A percentile compares a stretch with the other conserved stretches of the same genome.
These are phyloP conservation scores for Ichneumoninae sp. DNA, from an alignment of 2,888 invertebrate genomes.

Conservation along the genomic window DNA sequence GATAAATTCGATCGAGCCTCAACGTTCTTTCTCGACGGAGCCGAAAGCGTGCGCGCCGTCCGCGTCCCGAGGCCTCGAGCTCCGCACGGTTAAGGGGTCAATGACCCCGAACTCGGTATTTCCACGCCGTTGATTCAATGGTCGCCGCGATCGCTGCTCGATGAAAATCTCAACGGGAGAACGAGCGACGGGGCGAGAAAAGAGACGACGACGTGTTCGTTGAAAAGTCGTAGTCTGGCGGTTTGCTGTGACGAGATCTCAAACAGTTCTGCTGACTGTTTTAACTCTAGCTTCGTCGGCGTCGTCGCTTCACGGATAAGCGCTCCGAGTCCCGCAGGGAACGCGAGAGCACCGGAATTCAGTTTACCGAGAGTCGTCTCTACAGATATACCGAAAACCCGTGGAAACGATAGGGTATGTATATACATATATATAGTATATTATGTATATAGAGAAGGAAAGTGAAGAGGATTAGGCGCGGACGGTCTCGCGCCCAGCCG, in stretches of 20 bases:
- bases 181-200: not conserved
- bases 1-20: not conserved
- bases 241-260: slow-evolving; percentile 16
- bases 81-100: not conserved
- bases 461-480: slow-evolving; percentile 50
- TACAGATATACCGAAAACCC: slow-evolving; percentile 30
- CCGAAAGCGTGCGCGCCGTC: not conserved
- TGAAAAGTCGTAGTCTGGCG: slow-evolving; percentile 8
- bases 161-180: not conserved
- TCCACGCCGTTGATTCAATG: slow-evolving; percentile 47
- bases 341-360: slow-evolving; percentile 29
- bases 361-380: slow-evolving; percentile 48
- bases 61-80: not conserved
- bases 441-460: slow-evolving; percentile 3
- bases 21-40: not conserved
- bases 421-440: not conserved
- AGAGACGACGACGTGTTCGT: not conserved
- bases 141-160: slow-evolving; percentile 34
- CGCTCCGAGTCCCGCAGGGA: not conserved
- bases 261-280: slow-evolving; percentile 34
- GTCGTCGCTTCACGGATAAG: slow-evolving; percentile 34
- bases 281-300: slow-evolving; percentile 27
- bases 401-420: not conserved
- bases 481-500: slow-evolving; percentile 18
- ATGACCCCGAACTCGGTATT: slow-evolving; percentile 46